A percentile compares a stretch with the other conserved stretches of the same genome.
Conservation (phyloP, 2,888 invertebrate genomes). For the Gari tellinella region DNA sequence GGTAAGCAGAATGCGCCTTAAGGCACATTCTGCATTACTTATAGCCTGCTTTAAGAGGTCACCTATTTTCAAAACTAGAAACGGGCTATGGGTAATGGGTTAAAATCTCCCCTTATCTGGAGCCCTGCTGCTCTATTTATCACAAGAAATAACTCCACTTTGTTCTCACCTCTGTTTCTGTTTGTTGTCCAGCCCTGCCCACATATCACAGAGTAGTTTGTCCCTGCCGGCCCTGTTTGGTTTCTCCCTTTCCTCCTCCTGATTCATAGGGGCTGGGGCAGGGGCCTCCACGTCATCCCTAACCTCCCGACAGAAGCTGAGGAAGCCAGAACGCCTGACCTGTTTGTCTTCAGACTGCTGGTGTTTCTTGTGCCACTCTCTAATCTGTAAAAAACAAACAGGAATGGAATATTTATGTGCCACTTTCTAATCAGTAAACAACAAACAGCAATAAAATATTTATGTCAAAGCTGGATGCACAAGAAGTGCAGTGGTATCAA, state of each 20-base stretch:
- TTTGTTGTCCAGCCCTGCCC: slow-evolving; percentile 88
- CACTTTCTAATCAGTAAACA: too few species aligned
- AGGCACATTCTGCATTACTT: too few species aligned
- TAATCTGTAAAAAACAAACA: slow-evolving; percentile 61
- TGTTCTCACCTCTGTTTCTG: slow-evolving; percentile 86
- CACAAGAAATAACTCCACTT: too few species aligned
- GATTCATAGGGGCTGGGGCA: neutral
- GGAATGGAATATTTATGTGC: neutral
- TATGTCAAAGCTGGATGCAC: too few species aligned
- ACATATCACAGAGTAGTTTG: slow-evolving; percentile 86
- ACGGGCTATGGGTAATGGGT: too few species aligned
- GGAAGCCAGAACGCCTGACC: slow-evolving; percentile 67
- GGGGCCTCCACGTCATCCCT: slow-evolving; percentile 5
- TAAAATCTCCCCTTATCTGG: too few species aligned
- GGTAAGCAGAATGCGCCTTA: too few species aligned
- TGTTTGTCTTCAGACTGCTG: slow-evolving; percentile 9
- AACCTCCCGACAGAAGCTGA: slow-evolving; percentile 69
- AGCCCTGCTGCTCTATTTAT: too few species aligned
- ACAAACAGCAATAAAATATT: too few species aligned
- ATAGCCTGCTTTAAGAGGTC: too few species aligned
- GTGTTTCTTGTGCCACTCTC: slow-evolving; percentile 72
- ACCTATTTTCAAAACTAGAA: too few species aligned
- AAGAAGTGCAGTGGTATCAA: too few species aligned
- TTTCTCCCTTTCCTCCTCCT: neutral
- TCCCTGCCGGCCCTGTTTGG: slow-evolving; percentile 24